These are phyloP conservation scores for Scrobipalpa atriplicella DNA, from an alignment of 2,888 invertebrate genomes.

Conservation along the genomic window DNA sequence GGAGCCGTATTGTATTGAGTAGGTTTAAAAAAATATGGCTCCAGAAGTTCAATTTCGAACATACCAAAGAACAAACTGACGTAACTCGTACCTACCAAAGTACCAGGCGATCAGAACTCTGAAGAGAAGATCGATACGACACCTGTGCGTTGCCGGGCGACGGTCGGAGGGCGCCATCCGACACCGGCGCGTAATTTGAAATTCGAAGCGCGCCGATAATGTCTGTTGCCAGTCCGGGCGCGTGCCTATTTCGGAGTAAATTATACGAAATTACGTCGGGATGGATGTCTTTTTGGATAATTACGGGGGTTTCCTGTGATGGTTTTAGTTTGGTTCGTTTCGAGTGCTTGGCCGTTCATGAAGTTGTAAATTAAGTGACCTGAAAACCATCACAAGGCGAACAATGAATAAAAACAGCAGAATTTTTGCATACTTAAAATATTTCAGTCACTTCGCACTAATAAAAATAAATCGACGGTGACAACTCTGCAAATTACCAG, in stretches of 20 bases:
- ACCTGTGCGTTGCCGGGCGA: slow-evolving; percentile 78
- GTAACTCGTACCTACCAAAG: slow-evolving; percentile 15
- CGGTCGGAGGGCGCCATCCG: slow-evolving; percentile 74
- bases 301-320: slow-evolving; percentile 41
- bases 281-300: slow-evolving; percentile 54
- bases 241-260: slow-evolving; percentile 63
- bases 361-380: not conserved
- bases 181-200: slow-evolving; percentile 81
- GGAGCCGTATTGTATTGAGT: too few species aligned
- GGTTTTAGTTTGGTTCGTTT: not conserved
- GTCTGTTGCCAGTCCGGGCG: slow-evolving; percentile 64
- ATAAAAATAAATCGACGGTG: too few species aligned
- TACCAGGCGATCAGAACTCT: slow-evolving; percentile 54
- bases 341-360: not conserved
- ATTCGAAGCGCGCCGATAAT: slow-evolving; percentile 78
- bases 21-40: not conserved
- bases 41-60: not conserved
- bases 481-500: too few species aligned
- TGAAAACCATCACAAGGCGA: too few species aligned
- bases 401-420: too few species aligned
- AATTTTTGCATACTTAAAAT: too few species aligned
- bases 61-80: not conserved
- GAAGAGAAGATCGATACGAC: slow-evolving; percentile 70
- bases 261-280: slow-evolving; percentile 70
- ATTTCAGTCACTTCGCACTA: too few species aligned